Evolutionary conservation across 2,888 invertebrate genomes (phyloP).

Genomic region (Luperina testacea): DNA sequence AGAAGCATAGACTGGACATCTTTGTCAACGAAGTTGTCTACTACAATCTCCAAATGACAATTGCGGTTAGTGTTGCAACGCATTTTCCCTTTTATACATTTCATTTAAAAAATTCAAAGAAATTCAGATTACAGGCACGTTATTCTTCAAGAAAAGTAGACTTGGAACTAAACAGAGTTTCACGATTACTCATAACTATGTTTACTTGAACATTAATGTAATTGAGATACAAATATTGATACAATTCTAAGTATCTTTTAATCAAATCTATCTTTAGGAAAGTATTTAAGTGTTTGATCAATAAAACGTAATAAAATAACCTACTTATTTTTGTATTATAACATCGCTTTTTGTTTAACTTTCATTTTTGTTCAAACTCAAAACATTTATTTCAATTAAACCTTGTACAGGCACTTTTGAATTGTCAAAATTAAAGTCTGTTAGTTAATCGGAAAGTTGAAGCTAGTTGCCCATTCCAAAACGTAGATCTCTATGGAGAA

Average conservation of each 20-base stretch:
- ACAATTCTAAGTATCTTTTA: background rate
- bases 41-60: too few species aligned
- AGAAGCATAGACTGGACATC: slow-evolving; percentile 27
- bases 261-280: background rate
- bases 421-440: too few species aligned
- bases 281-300: background rate
- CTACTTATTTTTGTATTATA: background rate
- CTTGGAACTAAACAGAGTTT: background rate
- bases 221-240: background rate
- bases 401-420: too few species aligned
- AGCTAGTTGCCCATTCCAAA: too few species aligned
- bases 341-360: too few species aligned
- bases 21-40: slow-evolving; percentile 16
- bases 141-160: background rate
- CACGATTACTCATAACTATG: background rate
- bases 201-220: background rate
- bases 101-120: background rate
- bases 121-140: background rate
- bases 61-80: background rate
- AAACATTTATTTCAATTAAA: too few species aligned
- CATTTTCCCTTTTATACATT: background rate
- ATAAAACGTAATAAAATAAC: background rate
- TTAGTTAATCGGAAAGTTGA: too few species aligned
- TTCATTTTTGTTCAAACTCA: too few species aligned
- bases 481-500: too few species aligned